A percentile compares a stretch with the other conserved stretches of the same genome.
These are phyloP conservation scores for Montipora capricornis DNA, from an alignment of 64 coral and sea anemone species.

Conservation along the genomic window DNA sequence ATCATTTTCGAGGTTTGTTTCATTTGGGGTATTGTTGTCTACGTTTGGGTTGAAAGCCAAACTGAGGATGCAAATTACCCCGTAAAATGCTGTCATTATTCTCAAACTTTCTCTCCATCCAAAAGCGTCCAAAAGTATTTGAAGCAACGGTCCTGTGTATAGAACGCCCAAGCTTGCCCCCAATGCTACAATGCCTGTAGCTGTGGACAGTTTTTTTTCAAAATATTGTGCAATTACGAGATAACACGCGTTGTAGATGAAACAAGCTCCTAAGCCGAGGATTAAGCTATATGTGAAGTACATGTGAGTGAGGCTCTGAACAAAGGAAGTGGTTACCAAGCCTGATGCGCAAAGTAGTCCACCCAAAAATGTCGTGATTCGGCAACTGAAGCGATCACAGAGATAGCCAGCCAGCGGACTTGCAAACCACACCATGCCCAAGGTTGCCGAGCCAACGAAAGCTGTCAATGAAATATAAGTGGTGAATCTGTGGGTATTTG, in stretches of 20 bases:
- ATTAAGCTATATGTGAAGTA: conserved; percentile 29
- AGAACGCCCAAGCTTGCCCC: conserved; percentile 44
- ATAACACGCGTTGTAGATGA: neutral
- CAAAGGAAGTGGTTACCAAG: conserved; percentile 22
- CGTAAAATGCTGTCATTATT: neutral
- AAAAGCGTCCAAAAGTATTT: conserved; percentile 35
- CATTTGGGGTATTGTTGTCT: neutral
- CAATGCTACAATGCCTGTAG: conserved; percentile 20
- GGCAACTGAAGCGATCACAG: neutral
- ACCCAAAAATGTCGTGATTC: neutral
- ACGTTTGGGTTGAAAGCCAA: conserved; percentile 56
- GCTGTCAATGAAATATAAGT: too few relatives aligned
- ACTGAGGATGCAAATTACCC: neutral
- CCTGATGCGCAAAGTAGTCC: neutral
- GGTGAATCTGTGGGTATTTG: too few relatives aligned
- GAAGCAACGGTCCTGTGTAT: conserved; percentile 14
- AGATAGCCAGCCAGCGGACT: too few relatives aligned
- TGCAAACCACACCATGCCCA: too few relatives aligned
- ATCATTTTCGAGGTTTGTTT: neutral
- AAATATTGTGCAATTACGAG: conserved; percentile 57
- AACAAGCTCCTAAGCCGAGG: conserved; percentile 17
- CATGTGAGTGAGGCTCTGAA: conserved; percentile 11
- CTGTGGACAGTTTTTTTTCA: conserved; percentile 20
- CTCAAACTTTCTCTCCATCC: conserved; percentile 40
- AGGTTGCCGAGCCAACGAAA: too few relatives aligned